A percentile compares a stretch with the other conserved stretches of the same genome.
Evolutionary conservation across 2,888 invertebrate species (phyloP).

Genomic region (Acronicta psi): DNA sequence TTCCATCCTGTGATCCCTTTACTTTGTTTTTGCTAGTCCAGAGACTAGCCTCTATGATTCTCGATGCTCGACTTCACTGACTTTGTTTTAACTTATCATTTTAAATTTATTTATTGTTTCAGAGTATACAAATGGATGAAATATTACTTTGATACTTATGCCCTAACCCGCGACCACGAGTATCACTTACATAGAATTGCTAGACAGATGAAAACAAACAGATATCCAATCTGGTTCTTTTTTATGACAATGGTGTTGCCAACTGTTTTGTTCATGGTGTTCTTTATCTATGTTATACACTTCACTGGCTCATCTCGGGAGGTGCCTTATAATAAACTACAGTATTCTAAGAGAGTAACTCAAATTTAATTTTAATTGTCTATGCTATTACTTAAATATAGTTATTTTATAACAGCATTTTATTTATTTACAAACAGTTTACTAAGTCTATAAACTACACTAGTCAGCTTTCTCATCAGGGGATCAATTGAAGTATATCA

Average conservation of each 20-base stretch:
- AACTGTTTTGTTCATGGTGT: slow-evolving; percentile 24
- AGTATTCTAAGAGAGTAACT: slow-evolving; percentile 36
- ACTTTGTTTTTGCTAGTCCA: too few species aligned
- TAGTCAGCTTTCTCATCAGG: not conserved
- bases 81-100: not conserved
- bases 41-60: too few species aligned
- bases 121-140: slow-evolving; percentile 55
- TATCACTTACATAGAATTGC: slow-evolving; percentile 8
- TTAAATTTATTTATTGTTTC: too few species aligned
- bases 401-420: slow-evolving; percentile 15
- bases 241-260: slow-evolving; percentile 53
- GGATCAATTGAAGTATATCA: too few species aligned
- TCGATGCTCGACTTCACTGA: too few species aligned
- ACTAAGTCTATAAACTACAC: slow-evolving; percentile 28
- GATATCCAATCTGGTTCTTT: slow-evolving; percentile 42
- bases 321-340: slow-evolving; percentile 39
- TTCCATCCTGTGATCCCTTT: too few species aligned
- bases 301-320: slow-evolving; percentile 42
- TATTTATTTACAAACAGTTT: slow-evolving; percentile 40
- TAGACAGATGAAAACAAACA: slow-evolving; percentile 14
- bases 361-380: slow-evolving; percentile 31
- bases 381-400: slow-evolving; percentile 18
- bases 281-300: slow-evolving; percentile 53
- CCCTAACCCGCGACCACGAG: slow-evolving; percentile 2
- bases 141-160: slow-evolving; percentile 20